Evolutionary conservation across 2,113 vertebrate species (phyloP).

Genomic region (Riparia riparia): DNA sequence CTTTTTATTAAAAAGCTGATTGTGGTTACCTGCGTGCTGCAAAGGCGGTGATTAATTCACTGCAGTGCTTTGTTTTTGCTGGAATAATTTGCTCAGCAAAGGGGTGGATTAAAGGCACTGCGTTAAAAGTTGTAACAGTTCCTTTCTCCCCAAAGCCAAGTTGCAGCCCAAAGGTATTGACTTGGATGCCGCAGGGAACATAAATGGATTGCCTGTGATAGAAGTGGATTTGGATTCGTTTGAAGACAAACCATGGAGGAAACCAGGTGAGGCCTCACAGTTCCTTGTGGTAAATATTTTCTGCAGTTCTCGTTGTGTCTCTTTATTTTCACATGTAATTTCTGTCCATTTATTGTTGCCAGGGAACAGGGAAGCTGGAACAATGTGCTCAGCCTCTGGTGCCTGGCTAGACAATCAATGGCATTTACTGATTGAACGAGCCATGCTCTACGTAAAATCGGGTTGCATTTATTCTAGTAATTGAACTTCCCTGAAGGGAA

Average conservation of each 20-base stretch:
- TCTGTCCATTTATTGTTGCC: neutral
- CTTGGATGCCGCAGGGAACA: conserved; percentile 74
- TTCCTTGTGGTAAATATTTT: conserved; percentile 67
- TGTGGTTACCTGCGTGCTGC: neutral
- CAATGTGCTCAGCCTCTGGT: neutral
- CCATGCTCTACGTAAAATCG: neutral
- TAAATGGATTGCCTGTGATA: conserved; percentile 78
- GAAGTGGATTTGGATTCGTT: conserved; percentile 81
- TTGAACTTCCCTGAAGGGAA: neutral
- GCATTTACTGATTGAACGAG: neutral
- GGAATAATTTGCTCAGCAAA: neutral
- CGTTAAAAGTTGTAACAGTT: conserved; percentile 11
- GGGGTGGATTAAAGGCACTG: neutral
- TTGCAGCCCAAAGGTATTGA: conserved; percentile 79
- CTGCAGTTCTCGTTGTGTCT: neutral
- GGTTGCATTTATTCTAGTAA: neutral
- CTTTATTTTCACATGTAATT: neutral
- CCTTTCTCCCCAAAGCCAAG: conserved; percentile 71
- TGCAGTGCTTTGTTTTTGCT: neutral
- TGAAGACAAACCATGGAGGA: conserved; percentile 83
- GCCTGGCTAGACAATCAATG: neutral
- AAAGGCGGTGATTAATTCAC: neutral
- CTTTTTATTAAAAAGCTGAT: neutral
- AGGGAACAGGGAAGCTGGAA: neutral
- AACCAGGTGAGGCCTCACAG: conserved; percentile 77